Evolutionary conservation across 2,888 invertebrate genomes (phyloP).

Genomic region (Ichneumoninae sp.): DNA sequence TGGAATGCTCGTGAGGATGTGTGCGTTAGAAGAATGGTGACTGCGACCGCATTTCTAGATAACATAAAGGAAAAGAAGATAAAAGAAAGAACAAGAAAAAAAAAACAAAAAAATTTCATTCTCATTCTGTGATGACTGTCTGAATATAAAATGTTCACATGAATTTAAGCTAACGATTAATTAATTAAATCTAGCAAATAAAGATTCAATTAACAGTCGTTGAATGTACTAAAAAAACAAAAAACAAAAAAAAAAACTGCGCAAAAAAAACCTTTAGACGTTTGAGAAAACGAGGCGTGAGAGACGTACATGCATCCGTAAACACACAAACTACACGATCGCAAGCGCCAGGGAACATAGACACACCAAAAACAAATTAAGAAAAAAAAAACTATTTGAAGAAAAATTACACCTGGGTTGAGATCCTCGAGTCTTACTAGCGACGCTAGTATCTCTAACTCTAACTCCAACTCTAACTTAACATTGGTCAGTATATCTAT

Average conservation of each 20-base stretch:
- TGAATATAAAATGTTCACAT: constrained; percentile 79
- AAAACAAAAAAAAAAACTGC: constrained; percentile 59
- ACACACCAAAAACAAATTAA: constrained; percentile 47
- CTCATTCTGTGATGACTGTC: constrained; percentile 83
- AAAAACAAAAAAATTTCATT: constrained; percentile 79
- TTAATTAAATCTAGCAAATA: constrained; percentile 74
- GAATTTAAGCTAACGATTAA: constrained; percentile 76
- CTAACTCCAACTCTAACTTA: not conserved
- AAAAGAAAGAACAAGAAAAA: constrained; percentile 17
- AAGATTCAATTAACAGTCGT: constrained; percentile 76
- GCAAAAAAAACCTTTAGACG: constrained; percentile 71
- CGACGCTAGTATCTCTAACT: not conserved
- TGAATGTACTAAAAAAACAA: constrained; percentile 69
- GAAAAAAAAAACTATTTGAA: constrained; percentile 50
- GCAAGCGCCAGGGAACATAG: constrained; percentile 53
- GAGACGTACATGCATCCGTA: constrained; percentile 55
- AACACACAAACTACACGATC: constrained; percentile 42
- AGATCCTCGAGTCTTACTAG: not conserved
- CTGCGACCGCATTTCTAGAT: constrained; percentile 75
- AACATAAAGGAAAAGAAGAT: constrained; percentile 35
- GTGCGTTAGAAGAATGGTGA: constrained; percentile 64
- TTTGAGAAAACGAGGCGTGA: constrained; percentile 40
- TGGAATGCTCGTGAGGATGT: constrained; percentile 42
- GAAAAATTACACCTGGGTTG: constrained; percentile 47
- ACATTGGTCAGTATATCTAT: not conserved